Evolutionary conservation across 2,797 vertebrate species (phyloP).

Genomic region (Podarcis lilfordi): DNA sequence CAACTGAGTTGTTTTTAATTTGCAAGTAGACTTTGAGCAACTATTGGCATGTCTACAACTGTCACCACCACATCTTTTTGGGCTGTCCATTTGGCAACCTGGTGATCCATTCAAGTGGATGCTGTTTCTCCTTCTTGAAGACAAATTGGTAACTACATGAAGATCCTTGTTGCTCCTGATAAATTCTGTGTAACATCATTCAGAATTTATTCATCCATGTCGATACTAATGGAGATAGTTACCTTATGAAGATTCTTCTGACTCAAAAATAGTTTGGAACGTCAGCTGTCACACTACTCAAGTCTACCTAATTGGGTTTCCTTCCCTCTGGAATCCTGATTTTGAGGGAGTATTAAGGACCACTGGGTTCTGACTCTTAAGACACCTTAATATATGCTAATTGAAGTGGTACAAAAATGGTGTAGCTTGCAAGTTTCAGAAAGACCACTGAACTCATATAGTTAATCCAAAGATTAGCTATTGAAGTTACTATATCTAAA

Average conservation of each 20-base stretch:
- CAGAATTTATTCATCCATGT: background rate
- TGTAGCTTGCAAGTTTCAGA: background rate
- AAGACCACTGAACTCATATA: background rate
- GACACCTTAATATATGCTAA: background rate
- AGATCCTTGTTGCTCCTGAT: background rate
- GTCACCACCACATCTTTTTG: background rate
- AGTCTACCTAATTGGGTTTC: background rate
- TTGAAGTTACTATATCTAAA: background rate
- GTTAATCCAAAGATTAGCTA: background rate
- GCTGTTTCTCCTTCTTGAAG: background rate
- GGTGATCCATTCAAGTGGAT: background rate
- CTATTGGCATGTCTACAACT: background rate
- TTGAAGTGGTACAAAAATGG: background rate
- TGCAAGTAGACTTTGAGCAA: background rate
- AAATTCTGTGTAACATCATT: background rate
- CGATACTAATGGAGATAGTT: background rate
- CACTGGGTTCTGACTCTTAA: background rate
- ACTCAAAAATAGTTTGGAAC: background rate
- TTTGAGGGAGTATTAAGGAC: background rate
- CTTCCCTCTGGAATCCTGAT: background rate
- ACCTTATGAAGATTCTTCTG: background rate
- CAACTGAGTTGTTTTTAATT: no score
- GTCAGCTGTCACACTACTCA: background rate
- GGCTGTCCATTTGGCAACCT: background rate
- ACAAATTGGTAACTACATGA: background rate